A percentile compares a stretch with the other conserved stretches of the same genome.
Evolutionary conservation across 2,888 invertebrate species (phyloP).

Genomic region (Chironomus tentans): DNA sequence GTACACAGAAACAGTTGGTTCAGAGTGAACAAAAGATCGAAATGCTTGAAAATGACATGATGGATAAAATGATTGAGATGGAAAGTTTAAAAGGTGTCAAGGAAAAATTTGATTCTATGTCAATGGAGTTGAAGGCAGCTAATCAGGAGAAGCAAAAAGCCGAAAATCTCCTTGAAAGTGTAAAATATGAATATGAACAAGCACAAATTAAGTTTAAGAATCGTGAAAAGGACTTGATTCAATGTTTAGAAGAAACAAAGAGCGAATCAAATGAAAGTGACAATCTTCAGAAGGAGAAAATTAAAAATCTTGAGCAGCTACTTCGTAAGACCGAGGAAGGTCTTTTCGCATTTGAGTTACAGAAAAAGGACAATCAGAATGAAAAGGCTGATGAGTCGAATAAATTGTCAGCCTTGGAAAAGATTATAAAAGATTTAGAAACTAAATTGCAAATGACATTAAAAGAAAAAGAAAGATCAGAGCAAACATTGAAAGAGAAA

Average conservation of each 20-base stretch:
- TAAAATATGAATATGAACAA: not conserved
- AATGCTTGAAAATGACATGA: not conserved
- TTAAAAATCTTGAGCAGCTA: not conserved
- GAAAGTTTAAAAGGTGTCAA: not conserved
- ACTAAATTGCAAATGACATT: too few species aligned
- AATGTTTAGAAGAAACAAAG: constrained; percentile 42
- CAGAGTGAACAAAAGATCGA: not conserved
- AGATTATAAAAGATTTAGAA: too few species aligned
- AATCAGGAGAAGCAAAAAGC: not conserved
- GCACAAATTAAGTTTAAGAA: constrained; percentile 35
- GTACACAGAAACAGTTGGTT: not conserved
- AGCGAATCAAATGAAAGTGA: constrained; percentile 28
- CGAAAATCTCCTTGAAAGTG: not conserved
- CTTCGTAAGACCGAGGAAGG: constrained; percentile 5
- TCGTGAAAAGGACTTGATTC: constrained; percentile 49
- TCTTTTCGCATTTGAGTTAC: not conserved
- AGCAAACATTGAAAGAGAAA: too few species aligned
- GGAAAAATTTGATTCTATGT: not conserved
- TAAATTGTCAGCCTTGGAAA: too few species aligned
- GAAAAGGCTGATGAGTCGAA: too few species aligned
- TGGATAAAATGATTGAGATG: not conserved
- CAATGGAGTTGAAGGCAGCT: not conserved
- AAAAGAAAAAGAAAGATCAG: too few species aligned
- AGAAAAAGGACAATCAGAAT: not conserved
- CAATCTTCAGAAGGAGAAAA: not conserved